Percentiles rank a stretch among this genome's conserved stretches.
Conservation (phyloP, 2,888 invertebrate species). For the Dendrolimus houi region DNA sequence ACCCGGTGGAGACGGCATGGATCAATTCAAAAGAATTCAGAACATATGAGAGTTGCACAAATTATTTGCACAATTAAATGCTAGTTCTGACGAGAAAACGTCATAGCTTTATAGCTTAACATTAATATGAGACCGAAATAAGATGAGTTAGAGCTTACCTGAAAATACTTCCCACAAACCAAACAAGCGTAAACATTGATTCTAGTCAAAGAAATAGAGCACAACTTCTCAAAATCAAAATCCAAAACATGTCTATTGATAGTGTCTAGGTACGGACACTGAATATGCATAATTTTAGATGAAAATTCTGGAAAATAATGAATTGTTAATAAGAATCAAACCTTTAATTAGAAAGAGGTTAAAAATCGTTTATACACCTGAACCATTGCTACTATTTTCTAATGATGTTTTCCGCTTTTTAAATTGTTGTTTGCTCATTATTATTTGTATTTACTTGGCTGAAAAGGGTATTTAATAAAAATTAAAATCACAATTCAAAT, state of each 20-base stretch:
- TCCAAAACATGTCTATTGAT: constrained; percentile 97
- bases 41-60: too few relatives aligned
- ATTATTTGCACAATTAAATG: too few relatives aligned
- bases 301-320: constrained; percentile 34
- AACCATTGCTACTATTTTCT: constrained; percentile 34
- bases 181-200: constrained; percentile 99
- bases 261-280: constrained; percentile 98
- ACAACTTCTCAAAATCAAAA: constrained; percentile 99
- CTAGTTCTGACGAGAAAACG: too few relatives aligned
- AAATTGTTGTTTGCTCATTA: constrained; percentile 27
- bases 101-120: too few relatives aligned
- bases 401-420: constrained; percentile 47
- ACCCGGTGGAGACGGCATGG: too few relatives aligned
- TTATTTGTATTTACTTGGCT: background rate
- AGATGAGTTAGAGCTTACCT: constrained; percentile 32
- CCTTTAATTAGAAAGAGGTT: constrained; percentile 17
- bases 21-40: too few relatives aligned
- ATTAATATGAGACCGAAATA: too few relatives aligned
- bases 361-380: constrained; percentile 27
- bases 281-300: constrained; percentile 56
- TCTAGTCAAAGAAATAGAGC: constrained; percentile 97
- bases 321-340: background rate
- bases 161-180: constrained; percentile 99
- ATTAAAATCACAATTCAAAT: too few relatives aligned
- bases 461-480: too few relatives aligned